Evolutionary conservation across 1,140 invertebrate species (phyloP).

Genomic region (Leguminivora glycinivorella): DNA sequence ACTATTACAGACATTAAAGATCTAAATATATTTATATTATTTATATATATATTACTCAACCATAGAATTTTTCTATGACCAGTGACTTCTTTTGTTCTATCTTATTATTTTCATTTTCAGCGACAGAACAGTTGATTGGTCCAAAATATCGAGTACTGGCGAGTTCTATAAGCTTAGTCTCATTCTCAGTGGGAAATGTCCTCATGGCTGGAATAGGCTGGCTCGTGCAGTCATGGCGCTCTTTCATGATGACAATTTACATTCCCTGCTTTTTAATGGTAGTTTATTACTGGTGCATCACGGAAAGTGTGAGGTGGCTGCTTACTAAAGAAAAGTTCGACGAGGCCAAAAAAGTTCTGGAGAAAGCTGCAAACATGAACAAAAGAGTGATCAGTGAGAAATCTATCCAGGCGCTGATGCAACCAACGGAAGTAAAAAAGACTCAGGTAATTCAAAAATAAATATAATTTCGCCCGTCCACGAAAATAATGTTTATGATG

Average conservation of each 20-base stretch:
- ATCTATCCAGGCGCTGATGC: conserved; percentile 52
- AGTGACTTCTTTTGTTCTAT: too few species aligned
- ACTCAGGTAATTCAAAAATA: not conserved
- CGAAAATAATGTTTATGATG: too few species aligned
- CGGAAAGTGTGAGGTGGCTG: conserved; percentile 25
- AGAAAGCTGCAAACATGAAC: conserved; percentile 81
- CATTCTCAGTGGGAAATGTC: conserved; percentile 23
- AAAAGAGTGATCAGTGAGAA: conserved; percentile 76
- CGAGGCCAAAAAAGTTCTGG: conserved; percentile 79
- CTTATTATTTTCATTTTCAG: not conserved
- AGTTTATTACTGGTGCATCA: conserved; percentile 20
- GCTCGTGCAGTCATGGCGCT: conserved; percentile 19
- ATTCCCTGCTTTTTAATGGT: conserved; percentile 22
- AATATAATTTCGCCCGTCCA: not conserved
- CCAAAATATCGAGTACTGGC: conserved; percentile 19
- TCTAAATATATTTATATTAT: too few species aligned
- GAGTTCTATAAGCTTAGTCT: not conserved
- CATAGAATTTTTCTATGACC: too few species aligned
- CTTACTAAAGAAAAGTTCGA: conserved; percentile 44
- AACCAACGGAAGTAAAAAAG: not conserved
- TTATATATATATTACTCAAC: too few species aligned
- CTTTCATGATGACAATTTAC: conserved; percentile 2
- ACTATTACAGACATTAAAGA: too few species aligned
- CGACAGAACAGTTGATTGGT: not conserved
- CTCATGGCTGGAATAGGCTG: conserved; percentile 22